Evolutionary conservation across 2,797 vertebrate species (phyloP).

Genomic region (Gallinago nigripennis): DNA sequence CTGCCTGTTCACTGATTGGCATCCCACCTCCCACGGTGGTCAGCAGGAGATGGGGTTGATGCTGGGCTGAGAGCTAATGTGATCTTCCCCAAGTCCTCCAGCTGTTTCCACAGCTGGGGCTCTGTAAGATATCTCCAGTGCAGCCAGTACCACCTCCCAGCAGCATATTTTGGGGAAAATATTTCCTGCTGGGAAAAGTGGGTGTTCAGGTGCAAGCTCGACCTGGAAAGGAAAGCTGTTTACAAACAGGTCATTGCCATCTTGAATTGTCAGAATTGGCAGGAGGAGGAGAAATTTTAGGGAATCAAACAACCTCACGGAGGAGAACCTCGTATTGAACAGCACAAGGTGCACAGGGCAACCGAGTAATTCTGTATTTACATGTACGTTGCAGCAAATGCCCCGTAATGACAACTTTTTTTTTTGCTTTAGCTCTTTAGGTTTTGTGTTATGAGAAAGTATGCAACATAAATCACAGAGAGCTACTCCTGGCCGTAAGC

Average conservation of each 20-base stretch:
- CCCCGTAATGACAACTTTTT: constrained; percentile 58
- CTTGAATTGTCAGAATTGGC: neutral
- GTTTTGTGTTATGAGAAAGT: constrained; percentile 79
- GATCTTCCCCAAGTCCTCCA: neutral
- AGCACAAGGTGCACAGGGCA: constrained; percentile 18
- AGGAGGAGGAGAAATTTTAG: constrained; percentile 4
- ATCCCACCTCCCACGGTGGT: neutral
- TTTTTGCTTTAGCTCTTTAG: constrained; percentile 56
- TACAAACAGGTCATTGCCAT: neutral
- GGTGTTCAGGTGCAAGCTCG: neutral
- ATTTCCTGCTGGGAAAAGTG: neutral
- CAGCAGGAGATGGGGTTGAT: neutral
- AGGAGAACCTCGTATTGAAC: constrained; percentile 11
- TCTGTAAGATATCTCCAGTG: neutral
- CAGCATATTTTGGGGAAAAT: neutral
- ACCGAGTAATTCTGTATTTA: constrained; percentile 66
- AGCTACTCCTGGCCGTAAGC: constrained; percentile 76
- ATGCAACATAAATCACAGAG: constrained; percentile 76
- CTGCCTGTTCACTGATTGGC: rapidly evolving
- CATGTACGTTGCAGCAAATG: constrained; percentile 31
- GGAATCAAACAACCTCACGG: neutral
- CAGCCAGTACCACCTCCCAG: neutral
- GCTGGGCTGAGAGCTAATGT: neutral
- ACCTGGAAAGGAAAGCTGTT: neutral
- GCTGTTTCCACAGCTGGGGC: neutral